These are phyloP conservation scores for Cataglyphis livida DNA, from an alignment of 2,888 invertebrate genomes.

Conservation along the genomic window DNA sequence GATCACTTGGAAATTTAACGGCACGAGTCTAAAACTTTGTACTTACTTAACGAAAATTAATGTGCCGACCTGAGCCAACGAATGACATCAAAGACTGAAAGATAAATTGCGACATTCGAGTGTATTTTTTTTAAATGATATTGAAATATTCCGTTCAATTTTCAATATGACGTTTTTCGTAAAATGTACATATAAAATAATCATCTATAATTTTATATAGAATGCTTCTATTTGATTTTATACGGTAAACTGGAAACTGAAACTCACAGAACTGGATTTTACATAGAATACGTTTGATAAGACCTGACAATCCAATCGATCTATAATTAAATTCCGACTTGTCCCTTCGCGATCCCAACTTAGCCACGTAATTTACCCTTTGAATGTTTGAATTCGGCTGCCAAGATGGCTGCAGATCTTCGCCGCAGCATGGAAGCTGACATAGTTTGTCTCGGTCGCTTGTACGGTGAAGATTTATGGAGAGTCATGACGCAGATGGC, in stretches of 20 bases:
- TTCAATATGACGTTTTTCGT: not conserved
- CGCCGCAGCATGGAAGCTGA: slow-evolving; percentile 29
- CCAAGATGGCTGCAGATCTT: slow-evolving; percentile 37
- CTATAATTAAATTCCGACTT: slow-evolving; percentile 34
- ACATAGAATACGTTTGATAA: slow-evolving; percentile 19
- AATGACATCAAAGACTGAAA: slow-evolving; percentile 1
- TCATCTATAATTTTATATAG: not conserved
- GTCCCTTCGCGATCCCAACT: slow-evolving; percentile 22
- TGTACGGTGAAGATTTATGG: slow-evolving; percentile 50
- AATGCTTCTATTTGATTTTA: not conserved
- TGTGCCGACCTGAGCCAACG: slow-evolving; percentile 21
- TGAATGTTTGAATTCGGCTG: slow-evolving; percentile 42
- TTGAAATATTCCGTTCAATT: slow-evolving; percentile 9
- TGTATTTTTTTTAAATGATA: slow-evolving; percentile 2
- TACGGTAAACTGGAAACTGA: not conserved
- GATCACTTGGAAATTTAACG: slow-evolving; percentile 30
- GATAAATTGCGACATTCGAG: slow-evolving; percentile 13
- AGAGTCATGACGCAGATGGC: slow-evolving; percentile 46
- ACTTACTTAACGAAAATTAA: slow-evolving; percentile 50
- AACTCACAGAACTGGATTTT: not conserved
- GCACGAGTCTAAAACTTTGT: slow-evolving; percentile 22
- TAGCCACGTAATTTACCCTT: slow-evolving; percentile 27
- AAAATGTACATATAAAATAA: not conserved
- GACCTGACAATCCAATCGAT: slow-evolving; percentile 8
- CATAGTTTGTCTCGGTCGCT: slow-evolving; percentile 38